Base-by-base conservation (phyloP, 2,888 invertebrate genomes). In the Odontocolon sp. region DNA sequence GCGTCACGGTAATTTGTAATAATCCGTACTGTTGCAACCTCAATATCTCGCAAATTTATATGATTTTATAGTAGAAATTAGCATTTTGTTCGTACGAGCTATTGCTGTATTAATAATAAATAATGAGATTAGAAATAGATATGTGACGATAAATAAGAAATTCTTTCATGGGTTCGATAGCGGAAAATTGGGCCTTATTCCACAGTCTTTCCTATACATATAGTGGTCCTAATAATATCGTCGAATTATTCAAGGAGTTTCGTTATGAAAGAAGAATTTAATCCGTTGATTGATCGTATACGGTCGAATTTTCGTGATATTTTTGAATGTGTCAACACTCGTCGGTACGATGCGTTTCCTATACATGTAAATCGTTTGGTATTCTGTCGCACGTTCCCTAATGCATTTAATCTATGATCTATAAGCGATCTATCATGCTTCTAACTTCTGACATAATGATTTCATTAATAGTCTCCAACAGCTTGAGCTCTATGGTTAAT, bases 381-480 rank as follows among this genome's bases (percentile, higher is more conserved):
- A 36, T 31, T 18, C 42, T 26, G 52, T 63, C 33, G 23, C 47
- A 36, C 70, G 71, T 28, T 38, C 45, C 54, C 59, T 21, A 61
- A 76, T 36, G 14, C 21, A n/a, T 59, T 33, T 40, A 50, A 66
- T 70, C 61, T 38, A 11, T 33, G 52, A 68, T 33, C 56, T 21
- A 50, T 63, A 18, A 61, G 21, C 52, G 45, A 75, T 69, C 50
- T 54, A 64, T 68, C 28, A 63, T 23, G 47, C 47, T 31, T 52
- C 50, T 38, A 36, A 26, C 31, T 26, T 42, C 54, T 9, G 42
- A 45, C 56, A 76, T 72, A 69, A 72, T 76, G 66, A 72, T 76
- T 76, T 72, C 66, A 78, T 78, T 72, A 47, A 66, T 70, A 74
- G 38, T 56, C 50, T 33, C 63, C 11, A 8, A 11, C 33, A 14